Conservation (phyloP, 1,140 invertebrate species). For the Heliothis virescens region DNA sequence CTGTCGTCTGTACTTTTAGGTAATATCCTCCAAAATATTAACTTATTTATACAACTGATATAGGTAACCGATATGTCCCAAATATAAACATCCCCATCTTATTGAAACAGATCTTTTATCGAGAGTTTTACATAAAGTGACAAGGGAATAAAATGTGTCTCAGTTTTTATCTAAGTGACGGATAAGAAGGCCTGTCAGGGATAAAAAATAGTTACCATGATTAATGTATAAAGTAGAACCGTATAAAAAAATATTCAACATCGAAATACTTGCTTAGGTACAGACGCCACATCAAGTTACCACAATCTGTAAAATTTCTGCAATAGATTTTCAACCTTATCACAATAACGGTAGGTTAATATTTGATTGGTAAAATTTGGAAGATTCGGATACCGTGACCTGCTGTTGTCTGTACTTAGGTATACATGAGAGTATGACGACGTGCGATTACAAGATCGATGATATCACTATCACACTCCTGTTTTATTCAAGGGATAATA, state of each 20-base stretch:
- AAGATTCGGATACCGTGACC: too few relatives aligned
- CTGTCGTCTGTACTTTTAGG: too few relatives aligned
- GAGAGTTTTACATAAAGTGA: conserved; percentile 19
- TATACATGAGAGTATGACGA: conserved; percentile 13
- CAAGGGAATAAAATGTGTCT: conserved; percentile 20
- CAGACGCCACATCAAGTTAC: too few relatives aligned
- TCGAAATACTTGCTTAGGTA: conserved; percentile 14
- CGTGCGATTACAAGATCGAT: conserved; percentile 18
- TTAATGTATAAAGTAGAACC: conserved; percentile 7
- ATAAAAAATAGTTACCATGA: conserved; percentile 34
- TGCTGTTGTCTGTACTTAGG: too few relatives aligned
- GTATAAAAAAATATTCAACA: background rate
- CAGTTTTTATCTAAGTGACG: conserved; percentile 14
- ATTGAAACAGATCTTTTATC: conserved; percentile 27
- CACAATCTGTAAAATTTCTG: too few relatives aligned
- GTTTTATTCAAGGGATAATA: background rate
- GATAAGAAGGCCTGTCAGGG: conserved; percentile 24
- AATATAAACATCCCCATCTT: conserved; percentile 7
- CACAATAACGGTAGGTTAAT: too few relatives aligned
- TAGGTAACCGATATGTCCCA: background rate
- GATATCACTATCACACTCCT: background rate
- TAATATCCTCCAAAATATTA: too few relatives aligned
- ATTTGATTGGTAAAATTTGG: too few relatives aligned
- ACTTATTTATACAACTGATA: background rate
- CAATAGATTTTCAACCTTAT: too few relatives aligned